Evolutionary conservation across 2,113 vertebrate genomes (phyloP), one percentile per base, ranked within the genome.

Genomic region (Larimichthys polyactis): DNA sequence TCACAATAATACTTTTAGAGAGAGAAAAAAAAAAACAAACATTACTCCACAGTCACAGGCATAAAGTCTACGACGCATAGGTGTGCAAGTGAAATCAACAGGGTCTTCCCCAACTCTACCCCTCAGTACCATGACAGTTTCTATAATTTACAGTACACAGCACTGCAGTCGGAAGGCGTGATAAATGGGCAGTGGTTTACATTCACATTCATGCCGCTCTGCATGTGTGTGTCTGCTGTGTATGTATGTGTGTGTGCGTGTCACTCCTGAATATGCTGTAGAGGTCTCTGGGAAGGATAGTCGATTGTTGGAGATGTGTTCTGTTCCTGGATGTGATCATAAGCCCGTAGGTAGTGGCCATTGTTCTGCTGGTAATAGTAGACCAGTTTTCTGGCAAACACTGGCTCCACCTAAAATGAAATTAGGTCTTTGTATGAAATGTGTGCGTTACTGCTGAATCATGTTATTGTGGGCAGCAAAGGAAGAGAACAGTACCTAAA

Each of bases 211-310:
- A 60, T 67, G 27, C 32, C 16, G 7, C 51, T 12, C 12, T 49
- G 20, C 20, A 4, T 69, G 58, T 66, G 54, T 12, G 36, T 48
- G 22, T 22, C 48, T 80, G 55, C n/a, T 4, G 17, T 51, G 32
- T 43, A 46, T 9, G 24, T 51, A 24, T 52, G 10, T 4, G 32
- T 49, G 8, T 14, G 3, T 58, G 51, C 29, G 29, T 54, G 68
- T 98, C 94, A 99, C 86, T 99, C 97, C 89, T 97, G 96, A 87
- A 97, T 96, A 85, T 98, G 97, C 73, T 97, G 97, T 20, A 97
- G 91, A 55, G 96, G 91, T 89, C 97, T 96, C 91, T 97, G 96
- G 20, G 84, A 65, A 19, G 79, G 36, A 85, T 96, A 97, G 84
- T 97, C 96, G 77, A 95, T 96, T 8, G 95, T 76, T 36, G 94